phyloP scores from a whole-genome alignment of 2,888 invertebrate species.

The Dendrolimus houi region DNA sequence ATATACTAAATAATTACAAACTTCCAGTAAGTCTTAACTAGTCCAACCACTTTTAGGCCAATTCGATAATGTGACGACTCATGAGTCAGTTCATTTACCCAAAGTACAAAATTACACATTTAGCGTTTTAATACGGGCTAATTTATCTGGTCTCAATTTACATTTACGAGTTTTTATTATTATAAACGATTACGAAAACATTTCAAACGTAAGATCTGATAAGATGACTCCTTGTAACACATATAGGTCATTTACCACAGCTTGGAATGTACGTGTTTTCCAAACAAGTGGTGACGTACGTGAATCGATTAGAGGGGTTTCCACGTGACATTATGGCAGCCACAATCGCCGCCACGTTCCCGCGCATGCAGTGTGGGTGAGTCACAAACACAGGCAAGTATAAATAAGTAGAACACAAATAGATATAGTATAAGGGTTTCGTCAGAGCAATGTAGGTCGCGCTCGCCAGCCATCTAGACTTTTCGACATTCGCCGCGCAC shows the following conservation, averaged over 20 bases:
- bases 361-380: slow-evolving; percentile 12
- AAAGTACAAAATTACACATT: not conserved
- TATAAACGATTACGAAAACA: not conserved
- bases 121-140: not conserved
- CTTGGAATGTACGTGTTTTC: not conserved
- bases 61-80: slow-evolving; percentile 29
- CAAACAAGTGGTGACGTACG: not conserved
- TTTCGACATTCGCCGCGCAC: slow-evolving; percentile 42
- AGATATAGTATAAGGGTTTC: slow-evolving; percentile 39
- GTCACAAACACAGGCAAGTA: slow-evolving; percentile 22
- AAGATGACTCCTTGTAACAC: not conserved
- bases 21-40: slow-evolving; percentile 29
- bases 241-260: not conserved
- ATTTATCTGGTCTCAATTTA: not conserved
- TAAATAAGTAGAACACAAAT: slow-evolving; percentile 28
- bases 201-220: not conserved
- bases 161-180: not conserved
- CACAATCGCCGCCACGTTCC: not conserved
- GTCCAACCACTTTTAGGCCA: slow-evolving; percentile 35
- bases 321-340: not conserved
- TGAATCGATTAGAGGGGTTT: not conserved
- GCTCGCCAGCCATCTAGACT: slow-evolving; percentile 40
- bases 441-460: slow-evolving; percentile 50
- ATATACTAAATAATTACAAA: slow-evolving; percentile 27
- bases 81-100: slow-evolving; percentile 8